Evolutionary conservation across 2,888 invertebrate genomes (phyloP), one percentile per base, ranked within the genome.

Genomic region (Lingula anatina): DNA sequence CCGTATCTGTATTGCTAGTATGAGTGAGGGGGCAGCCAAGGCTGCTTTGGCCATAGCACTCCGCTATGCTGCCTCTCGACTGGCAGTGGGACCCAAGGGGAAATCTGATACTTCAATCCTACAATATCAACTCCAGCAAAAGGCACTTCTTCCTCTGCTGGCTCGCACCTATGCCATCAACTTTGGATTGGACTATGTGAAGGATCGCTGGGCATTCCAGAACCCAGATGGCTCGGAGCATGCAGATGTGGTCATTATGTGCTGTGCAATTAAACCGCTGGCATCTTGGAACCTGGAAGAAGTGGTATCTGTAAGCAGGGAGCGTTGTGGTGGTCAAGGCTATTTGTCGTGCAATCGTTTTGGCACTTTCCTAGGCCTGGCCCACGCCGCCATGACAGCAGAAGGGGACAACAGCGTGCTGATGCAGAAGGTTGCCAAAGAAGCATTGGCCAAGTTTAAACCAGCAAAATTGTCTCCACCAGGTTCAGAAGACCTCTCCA

Each of bases 1-100:
- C n/a, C 47, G 64, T 18, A 51, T 63, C 38, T 63, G 62, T 39
- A 63, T 64, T 45, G 61, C 64, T 27, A 49, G 54, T 31, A 61
- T 63, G 61, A 48, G 47, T 25, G 47, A 53, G 41, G 59, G 59
- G 23, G 55, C 47, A 44, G 46, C 55, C 35, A 59, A 59, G 41
- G 56, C 60, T 15, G 37, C 47, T 21, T 51, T 63, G 18, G 54
- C 56, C 9, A 55, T 62, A 24, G 57, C 61, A 21, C 41, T 64
- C 28, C 45, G 61, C 18, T 64, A 64, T 48, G 55, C 62, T 12
- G 55, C 62, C 20, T 60, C 57, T n/a, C 54, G 64, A 9, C 54
- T 64, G 2, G 59, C 62, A 18, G 64, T 64, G 5, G 64, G 64
- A 20, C 60, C 31, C 15, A 12, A 9, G 15, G 31, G 31, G 15